phyloP scores from a whole-genome alignment of 2,797 vertebrate genomes.

The Pantherophis alleghaniensis region DNA sequence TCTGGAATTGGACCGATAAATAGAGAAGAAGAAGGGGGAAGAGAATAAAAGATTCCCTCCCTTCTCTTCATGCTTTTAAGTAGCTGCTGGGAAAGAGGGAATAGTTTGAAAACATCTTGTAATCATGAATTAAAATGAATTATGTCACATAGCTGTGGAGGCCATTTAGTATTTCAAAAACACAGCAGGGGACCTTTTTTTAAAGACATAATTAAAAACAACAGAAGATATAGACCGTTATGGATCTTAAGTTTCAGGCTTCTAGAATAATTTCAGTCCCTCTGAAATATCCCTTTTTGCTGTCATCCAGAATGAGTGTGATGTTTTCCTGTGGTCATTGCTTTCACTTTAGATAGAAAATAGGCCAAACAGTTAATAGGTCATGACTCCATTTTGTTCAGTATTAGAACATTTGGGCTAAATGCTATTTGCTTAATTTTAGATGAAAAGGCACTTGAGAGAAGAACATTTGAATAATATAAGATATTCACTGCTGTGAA shows the following conservation, averaged over 20 bases:
- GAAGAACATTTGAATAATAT: constrained; percentile 31
- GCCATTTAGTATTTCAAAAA: constrained; percentile 73
- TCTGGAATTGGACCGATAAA: constrained; percentile 35
- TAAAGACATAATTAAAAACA: constrained; percentile 76
- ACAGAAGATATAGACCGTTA: constrained; percentile 67
- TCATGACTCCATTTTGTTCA: background rate
- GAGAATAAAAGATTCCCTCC: constrained; percentile 26
- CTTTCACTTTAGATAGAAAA: constrained; percentile 31
- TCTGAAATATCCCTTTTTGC: constrained; percentile 55
- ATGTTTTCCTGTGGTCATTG: constrained; percentile 45
- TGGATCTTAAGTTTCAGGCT: constrained; percentile 66
- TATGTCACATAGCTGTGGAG: constrained; percentile 68
- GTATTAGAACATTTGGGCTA: constrained; percentile 26
- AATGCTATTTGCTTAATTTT: constrained; percentile 31
- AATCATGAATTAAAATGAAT: constrained; percentile 72
- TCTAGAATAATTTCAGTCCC: constrained; percentile 65
- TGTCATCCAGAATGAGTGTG: constrained; percentile 40
- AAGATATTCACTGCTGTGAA: constrained; percentile 18
- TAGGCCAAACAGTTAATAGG: constrained; percentile 7
- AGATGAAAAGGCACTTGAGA: constrained; percentile 24
- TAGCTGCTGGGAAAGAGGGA: constrained; percentile 62
- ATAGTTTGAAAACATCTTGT: constrained; percentile 64
- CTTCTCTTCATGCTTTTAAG: constrained; percentile 13
- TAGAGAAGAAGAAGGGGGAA: constrained; percentile 12
- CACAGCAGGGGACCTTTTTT: constrained; percentile 71